phyloP scores from a whole-genome alignment of 2,113 vertebrate species.

The Crotalus viridis region DNA sequence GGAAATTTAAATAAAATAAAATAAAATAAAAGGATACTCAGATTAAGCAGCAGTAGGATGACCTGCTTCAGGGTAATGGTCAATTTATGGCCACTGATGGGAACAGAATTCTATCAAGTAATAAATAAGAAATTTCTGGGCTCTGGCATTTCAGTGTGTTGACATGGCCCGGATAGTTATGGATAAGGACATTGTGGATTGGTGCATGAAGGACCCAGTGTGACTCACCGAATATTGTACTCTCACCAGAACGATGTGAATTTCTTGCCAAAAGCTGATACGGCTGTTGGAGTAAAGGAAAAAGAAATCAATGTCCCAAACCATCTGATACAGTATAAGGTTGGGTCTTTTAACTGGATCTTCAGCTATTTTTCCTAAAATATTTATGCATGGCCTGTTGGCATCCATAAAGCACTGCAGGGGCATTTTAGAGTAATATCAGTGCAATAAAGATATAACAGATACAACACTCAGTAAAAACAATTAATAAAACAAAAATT shows the following conservation, averaged over 20 bases:
- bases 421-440: background rate
- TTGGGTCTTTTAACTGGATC: background rate
- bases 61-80: background rate
- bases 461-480: background rate
- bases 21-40: background rate
- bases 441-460: background rate
- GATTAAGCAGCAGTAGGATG: background rate
- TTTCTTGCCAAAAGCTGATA: slow-evolving; percentile 97
- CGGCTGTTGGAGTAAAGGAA: slow-evolving; percentile 71
- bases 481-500: background rate
- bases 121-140: background rate
- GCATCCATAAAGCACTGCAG: background rate
- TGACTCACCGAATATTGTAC: slow-evolving; percentile 78
- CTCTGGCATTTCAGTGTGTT: background rate
- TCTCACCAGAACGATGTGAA: slow-evolving; percentile 98
- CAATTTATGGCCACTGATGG: background rate
- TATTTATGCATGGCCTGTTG: background rate
- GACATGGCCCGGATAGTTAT: background rate
- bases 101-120: background rate
- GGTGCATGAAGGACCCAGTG: background rate
- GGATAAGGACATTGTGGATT: background rate
- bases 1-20: background rate
- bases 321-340: background rate
- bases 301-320: slow-evolving; percentile 14
- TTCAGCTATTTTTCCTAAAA: background rate